Evolutionary conservation across 2,888 invertebrate genomes (phyloP), one percentile per base, ranked within the genome.

Genomic region (Andrena flavipes): DNA sequence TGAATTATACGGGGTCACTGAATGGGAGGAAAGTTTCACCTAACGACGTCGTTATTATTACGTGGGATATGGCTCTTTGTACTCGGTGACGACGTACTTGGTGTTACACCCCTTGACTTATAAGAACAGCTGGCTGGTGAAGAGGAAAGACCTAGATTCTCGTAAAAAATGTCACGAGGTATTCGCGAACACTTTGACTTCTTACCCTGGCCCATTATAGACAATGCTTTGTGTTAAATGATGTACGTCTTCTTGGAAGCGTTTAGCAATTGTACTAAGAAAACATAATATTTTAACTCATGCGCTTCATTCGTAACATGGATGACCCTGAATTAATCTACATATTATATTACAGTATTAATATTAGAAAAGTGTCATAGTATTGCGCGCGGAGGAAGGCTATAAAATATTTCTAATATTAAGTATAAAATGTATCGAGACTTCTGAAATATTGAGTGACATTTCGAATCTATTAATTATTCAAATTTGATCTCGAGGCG

Each of bases 41-140:
- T 88, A 88, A 88, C 87, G 88, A 88, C 80, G 80, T 88, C 87
- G 87, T 88, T 88, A 88, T 88, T 88, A 88, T 88, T 72, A 85
- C 85, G 85, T 70, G 70, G 74, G 71, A 77, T 76, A 64, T 80
- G 83, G 80, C 87, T 87, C 87, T 77, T 78, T 65, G 74, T 80
- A 26, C 77, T 77, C 35, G 80, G 73, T 59, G 73, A 74, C 73
- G 76, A 63, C 79, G 65, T 69, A 73, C 88, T 88, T 64, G 72
- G 87, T 79, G 69, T 75, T 72, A 86, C 78, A 84, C 70, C 71
- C 54, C 82, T 86, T 56, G 77, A 80, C 76, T 78, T 51, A 49
- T 62, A 76, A 88, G 86, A 82, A 85, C 76, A 82, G 76, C 72
- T 54, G 70, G 62, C 20, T 49, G 78, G 54, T 78, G 70, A 68